phyloP scores from a whole-genome alignment of 2,888 invertebrate genomes.

The Sclerodermus sp. region DNA sequence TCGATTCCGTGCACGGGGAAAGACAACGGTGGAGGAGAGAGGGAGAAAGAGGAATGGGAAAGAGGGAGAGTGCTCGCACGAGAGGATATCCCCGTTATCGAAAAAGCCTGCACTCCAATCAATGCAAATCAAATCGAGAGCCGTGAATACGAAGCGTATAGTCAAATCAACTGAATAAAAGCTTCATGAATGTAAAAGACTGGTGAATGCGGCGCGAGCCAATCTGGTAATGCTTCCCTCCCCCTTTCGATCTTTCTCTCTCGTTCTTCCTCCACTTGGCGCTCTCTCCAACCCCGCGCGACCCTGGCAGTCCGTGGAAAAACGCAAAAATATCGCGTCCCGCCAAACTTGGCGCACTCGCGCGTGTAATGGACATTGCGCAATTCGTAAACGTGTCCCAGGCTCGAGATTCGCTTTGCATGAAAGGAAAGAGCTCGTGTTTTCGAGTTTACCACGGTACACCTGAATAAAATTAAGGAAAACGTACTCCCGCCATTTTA shows the following conservation, averaged over 20 bases:
- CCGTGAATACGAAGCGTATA: slow-evolving; percentile 49
- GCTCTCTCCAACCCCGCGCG: slow-evolving; percentile 4
- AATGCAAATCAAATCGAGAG: slow-evolving; percentile 57
- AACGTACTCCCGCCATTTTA: too few species aligned
- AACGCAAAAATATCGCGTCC: slow-evolving; percentile 15
- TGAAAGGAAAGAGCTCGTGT: neutral
- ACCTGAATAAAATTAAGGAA: too few species aligned
- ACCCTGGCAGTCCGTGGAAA: neutral
- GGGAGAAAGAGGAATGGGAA: too few species aligned
- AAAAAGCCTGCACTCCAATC: slow-evolving; percentile 51
- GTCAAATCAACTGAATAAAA: slow-evolving; percentile 56
- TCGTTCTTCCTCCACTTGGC: neutral
- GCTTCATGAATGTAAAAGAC: slow-evolving; percentile 57
- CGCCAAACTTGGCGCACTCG: slow-evolving; percentile 2
- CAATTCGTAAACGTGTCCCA: too few species aligned
- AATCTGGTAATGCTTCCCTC: slow-evolving; percentile 51
- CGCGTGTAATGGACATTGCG: slow-evolving; percentile 3
- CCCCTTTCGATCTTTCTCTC: slow-evolving; percentile 1
- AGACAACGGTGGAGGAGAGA: too few species aligned
- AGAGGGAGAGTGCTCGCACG: neutral
- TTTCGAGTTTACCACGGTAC: too few species aligned
- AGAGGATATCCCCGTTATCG: slow-evolving; percentile 24
- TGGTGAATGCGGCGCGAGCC: slow-evolving; percentile 45
- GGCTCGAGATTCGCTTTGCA: neutral
- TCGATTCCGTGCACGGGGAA: too few species aligned